These are phyloP conservation scores for Eucidaris tribuloides DNA, from an alignment of 35 echinoderm and acorn worm species.

Conservation along the genomic window DNA sequence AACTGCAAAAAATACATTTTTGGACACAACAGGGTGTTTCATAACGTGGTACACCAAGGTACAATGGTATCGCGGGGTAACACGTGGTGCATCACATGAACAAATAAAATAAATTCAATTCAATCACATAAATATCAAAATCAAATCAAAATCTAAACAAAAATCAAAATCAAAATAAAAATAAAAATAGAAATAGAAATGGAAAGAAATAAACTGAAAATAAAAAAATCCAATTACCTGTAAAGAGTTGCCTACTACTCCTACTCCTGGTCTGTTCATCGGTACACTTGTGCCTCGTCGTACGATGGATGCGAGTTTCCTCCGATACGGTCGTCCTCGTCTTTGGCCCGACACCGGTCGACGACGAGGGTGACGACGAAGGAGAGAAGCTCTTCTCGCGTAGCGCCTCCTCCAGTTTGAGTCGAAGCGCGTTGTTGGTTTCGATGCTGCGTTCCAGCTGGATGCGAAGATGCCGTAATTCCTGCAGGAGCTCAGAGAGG, in stretches of 20 bases:
- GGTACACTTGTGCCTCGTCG: no score
- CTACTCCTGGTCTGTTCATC: background rate
- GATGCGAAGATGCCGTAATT: conserved; percentile 78
- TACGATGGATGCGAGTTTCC: conserved; percentile 10
- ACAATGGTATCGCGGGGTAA: no score
- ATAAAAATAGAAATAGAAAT: no score
- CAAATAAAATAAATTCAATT: no score
- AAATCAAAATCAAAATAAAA: background rate
- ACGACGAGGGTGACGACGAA: no score
- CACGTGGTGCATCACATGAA: no score
- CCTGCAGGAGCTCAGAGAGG: conserved; percentile 76
- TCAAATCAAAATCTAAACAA: background rate
- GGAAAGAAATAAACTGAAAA: no score
- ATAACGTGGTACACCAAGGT: no score
- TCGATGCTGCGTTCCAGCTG: conserved; percentile 91
- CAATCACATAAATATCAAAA: background rate
- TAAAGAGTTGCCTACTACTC: conserved; percentile 22
- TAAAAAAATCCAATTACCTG: no score
- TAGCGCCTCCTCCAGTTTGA: conserved; percentile 67
- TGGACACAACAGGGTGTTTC: no score
- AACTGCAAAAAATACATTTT: no score
- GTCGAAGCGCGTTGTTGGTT: conserved; percentile 92
- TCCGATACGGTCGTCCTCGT: conserved; percentile 8
- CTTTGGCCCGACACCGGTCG: background rate
- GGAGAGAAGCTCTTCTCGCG: conserved; percentile 6